Conservation (phyloP, 2,797 vertebrate genomes). For the Cebuella pygmaea region DNA sequence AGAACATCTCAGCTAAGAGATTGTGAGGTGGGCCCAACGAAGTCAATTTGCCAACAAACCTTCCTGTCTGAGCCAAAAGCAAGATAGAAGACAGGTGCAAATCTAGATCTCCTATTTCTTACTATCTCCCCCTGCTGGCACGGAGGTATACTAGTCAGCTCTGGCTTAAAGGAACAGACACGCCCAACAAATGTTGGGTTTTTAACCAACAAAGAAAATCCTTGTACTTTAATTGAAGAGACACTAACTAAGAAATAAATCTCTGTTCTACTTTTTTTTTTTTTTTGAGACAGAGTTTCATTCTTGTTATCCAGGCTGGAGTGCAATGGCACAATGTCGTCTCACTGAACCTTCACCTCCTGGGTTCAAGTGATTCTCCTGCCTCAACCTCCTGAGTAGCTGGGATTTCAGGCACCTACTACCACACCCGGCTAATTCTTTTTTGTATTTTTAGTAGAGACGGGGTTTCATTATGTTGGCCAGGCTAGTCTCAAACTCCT, state of each 20-base stretch:
- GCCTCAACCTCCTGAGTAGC: not conserved
- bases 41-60: slow-evolving; percentile 10
- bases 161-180: not conserved
- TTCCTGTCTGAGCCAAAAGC: slow-evolving; percentile 54
- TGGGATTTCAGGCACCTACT: not conserved
- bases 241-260: not conserved
- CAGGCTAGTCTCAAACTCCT: not conserved
- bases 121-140: slow-evolving; percentile 40
- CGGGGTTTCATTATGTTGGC: not conserved
- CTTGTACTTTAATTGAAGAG: not conserved
- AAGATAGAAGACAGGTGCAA: slow-evolving; percentile 41
- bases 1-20: not conserved
- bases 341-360: not conserved
- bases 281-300: not conserved
- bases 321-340: too few species aligned
- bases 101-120: not conserved
- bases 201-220: not conserved
- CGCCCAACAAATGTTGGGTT: not conserved
- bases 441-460: not conserved
- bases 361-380: not conserved
- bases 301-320: too few species aligned
- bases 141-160: not conserved
- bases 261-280: not conserved
- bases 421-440: not conserved
- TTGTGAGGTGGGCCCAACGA: not conserved